These are phyloP conservation scores for Siderastrea siderea DNA, from an alignment of 92 coral and sea anemone genomes.

Conservation along the genomic window DNA sequence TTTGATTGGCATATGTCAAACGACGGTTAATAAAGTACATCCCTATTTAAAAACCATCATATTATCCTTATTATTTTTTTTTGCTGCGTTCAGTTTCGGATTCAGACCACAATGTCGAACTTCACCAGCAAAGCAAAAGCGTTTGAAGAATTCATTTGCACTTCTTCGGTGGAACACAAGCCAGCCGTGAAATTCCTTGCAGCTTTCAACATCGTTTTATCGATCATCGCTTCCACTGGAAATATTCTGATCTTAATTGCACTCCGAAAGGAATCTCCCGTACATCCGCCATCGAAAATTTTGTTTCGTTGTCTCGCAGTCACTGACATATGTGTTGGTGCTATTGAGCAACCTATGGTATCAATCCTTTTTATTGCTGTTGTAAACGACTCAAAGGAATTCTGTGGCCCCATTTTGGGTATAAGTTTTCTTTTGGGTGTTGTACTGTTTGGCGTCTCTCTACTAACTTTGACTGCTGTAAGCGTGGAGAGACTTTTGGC, in stretches of 20 bases:
- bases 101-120: too few relatives aligned
- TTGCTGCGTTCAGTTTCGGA: too few relatives aligned
- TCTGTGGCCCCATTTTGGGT: neutral
- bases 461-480: neutral
- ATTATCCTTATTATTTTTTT: too few relatives aligned
- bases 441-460: conserved; percentile 6
- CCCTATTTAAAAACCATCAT: too few relatives aligned
- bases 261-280: too few relatives aligned
- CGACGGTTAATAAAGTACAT: too few relatives aligned
- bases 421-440: conserved; percentile 3
- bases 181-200: conserved; percentile 8
- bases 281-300: too few relatives aligned
- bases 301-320: neutral
- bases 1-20: too few relatives aligned
- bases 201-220: neutral
- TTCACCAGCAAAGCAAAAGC: too few relatives aligned
- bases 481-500: neutral
- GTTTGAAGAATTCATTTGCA: neutral
- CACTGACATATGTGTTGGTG: conserved; percentile 1
- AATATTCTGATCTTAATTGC: neutral
- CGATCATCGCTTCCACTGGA: neutral
- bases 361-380: too few relatives aligned
- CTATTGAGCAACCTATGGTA: neutral
- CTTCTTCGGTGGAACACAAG: neutral
- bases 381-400: too few relatives aligned